A percentile compares a stretch with the other conserved stretches of the same genome.
These are phyloP conservation scores for Helobdella robusta DNA, from an alignment of 2,888 invertebrate genomes.

Conservation along the genomic window DNA sequence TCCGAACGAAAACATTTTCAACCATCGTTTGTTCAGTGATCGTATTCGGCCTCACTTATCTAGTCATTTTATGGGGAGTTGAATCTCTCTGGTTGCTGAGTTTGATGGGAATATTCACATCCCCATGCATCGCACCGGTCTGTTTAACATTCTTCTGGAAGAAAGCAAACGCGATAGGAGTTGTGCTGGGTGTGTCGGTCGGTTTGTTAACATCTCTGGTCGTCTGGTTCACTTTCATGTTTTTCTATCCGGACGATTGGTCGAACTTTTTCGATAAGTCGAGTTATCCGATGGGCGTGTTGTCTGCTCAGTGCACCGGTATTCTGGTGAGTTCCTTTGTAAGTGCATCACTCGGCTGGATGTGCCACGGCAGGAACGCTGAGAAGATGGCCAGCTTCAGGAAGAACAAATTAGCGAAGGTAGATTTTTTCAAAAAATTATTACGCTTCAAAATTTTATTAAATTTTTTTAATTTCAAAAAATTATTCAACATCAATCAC, in stretches of 20 bases:
- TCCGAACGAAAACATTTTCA: slow-evolving; percentile 9
- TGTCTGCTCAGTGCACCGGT: not conserved
- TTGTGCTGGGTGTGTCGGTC: not conserved
- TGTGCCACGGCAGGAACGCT: too few species aligned
- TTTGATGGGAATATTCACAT: not conserved
- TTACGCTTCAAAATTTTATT: too few species aligned
- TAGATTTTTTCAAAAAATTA: too few species aligned
- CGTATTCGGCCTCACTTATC: not conserved
- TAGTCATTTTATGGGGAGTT: not conserved
- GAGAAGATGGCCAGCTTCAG: not conserved
- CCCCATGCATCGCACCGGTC: not conserved
- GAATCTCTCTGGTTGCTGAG: not conserved
- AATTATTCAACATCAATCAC: too few species aligned
- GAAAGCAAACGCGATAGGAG: not conserved
- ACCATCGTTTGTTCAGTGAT: not conserved
- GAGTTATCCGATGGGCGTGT: not conserved
- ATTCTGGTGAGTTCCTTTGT: too few species aligned
- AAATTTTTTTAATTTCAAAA: too few species aligned
- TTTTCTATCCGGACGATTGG: not conserved
- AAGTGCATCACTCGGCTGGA: too few species aligned
- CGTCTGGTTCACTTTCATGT: not conserved
- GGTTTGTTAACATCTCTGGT: not conserved
- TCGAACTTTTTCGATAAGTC: not conserved
- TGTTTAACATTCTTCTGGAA: slow-evolving; percentile 1
- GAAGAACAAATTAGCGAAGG: not conserved